Evolutionary conservation across 2,113 vertebrate genomes (phyloP).

Genomic region (Bos indicus): DNA sequence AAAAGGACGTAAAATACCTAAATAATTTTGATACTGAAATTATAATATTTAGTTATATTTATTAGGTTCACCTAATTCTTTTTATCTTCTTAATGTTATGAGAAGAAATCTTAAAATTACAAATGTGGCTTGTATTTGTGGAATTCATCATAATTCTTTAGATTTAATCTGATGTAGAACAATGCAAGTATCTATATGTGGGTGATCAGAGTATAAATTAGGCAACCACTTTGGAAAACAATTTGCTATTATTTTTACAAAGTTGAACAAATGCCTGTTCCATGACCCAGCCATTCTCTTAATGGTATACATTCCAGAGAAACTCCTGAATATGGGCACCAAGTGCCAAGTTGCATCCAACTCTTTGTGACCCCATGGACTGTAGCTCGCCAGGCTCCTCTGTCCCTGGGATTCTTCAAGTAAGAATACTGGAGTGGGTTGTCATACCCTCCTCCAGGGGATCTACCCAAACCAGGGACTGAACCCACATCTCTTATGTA

Average conservation of each 20-base stretch:
- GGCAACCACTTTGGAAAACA: background rate
- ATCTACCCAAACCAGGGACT: background rate
- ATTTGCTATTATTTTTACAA: background rate
- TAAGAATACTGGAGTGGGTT: background rate
- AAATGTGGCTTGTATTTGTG: accelerated
- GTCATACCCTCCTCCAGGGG: background rate
- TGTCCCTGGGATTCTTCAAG: background rate
- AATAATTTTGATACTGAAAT: background rate
- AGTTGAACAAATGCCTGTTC: background rate
- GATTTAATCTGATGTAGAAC: background rate
- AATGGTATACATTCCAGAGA: accelerated
- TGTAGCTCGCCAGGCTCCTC: background rate
- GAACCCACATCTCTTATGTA: background rate
- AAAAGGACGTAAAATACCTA: background rate
- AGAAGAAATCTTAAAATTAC: background rate
- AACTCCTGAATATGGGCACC: accelerated
- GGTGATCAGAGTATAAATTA: no score
- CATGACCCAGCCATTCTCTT: background rate
- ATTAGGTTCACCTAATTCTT: background rate
- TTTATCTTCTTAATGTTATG: background rate
- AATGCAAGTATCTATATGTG: accelerated
- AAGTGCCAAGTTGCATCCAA: background rate
- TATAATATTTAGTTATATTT: background rate
- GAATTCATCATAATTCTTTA: no score
- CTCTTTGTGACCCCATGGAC: background rate